Percentiles rank a stretch among this genome's conserved stretches.
These are phyloP conservation scores for Aegithalos caudatus DNA, from an alignment of 2,113 vertebrate species.

Conservation along the genomic window DNA sequence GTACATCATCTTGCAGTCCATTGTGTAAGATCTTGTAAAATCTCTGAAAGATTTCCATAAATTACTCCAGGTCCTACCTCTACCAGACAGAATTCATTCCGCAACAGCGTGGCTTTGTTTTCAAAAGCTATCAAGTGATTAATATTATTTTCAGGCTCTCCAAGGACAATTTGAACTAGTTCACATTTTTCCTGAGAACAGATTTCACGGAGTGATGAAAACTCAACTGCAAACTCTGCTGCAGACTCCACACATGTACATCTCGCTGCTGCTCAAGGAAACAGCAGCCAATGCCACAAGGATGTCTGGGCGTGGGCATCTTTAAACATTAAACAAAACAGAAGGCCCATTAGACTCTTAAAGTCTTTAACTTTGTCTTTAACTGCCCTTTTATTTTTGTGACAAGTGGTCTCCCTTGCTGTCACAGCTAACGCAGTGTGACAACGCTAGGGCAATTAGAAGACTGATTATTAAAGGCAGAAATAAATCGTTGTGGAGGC, in stretches of 20 bases:
- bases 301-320: not conserved
- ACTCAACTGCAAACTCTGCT: not conserved
- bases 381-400: not conserved
- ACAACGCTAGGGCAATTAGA: not conserved
- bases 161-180: not conserved
- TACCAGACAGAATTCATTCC: rapidly evolving
- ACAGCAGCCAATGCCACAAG: not conserved
- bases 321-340: not conserved
- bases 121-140: not conserved
- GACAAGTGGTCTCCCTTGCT: not conserved
- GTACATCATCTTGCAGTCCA: not conserved
- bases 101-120: rapidly evolving
- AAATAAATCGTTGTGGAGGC: not conserved
- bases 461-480: conserved; percentile 38
- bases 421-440: not conserved
- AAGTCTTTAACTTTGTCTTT: not conserved
- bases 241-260: not conserved
- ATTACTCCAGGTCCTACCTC: not conserved
- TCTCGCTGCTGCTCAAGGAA: not conserved
- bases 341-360: not conserved
- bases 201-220: not conserved
- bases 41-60: not conserved
- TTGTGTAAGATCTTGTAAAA: not conserved
- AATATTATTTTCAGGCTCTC: not conserved
- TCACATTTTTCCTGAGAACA: not conserved